Percentiles rank a stretch among this genome's conserved stretches.
phyloP scores from a whole-genome alignment of 2,888 invertebrate species.

The Netelia virgata region DNA sequence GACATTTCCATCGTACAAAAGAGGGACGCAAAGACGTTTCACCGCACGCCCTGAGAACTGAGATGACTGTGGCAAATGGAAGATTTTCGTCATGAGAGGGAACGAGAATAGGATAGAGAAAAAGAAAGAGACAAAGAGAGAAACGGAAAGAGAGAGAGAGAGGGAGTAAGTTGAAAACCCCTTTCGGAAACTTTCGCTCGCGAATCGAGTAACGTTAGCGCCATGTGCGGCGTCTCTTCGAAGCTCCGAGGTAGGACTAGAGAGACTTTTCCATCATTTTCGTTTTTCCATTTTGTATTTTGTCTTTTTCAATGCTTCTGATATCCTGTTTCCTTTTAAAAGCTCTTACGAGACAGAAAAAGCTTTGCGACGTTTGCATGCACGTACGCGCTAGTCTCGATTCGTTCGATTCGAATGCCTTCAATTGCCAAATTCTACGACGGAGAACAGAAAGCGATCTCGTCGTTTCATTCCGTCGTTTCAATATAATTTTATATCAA shows the following conservation, averaged over 20 bases:
- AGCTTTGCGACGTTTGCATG: background rate
- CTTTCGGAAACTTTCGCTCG: slow-evolving; percentile 45
- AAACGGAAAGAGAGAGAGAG: background rate
- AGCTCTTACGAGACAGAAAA: background rate
- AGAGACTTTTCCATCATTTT: background rate
- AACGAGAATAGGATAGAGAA: background rate
- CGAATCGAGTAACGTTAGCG: background rate
- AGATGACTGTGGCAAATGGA: slow-evolving; percentile 37
- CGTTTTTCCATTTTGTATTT: background rate
- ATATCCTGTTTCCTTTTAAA: background rate
- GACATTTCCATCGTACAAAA: slow-evolving; percentile 36
- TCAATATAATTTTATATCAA: background rate
- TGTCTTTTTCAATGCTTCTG: background rate
- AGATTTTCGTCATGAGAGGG: slow-evolving; percentile 44
- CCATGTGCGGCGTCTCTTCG: background rate
- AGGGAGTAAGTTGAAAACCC: slow-evolving; percentile 11
- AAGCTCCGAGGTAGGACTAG: background rate
- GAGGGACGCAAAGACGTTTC: slow-evolving; percentile 31
- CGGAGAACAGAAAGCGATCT: background rate
- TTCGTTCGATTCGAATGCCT: background rate
- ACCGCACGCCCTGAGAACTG: slow-evolving; percentile 9
- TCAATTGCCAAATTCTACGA: background rate
- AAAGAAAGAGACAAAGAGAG: background rate
- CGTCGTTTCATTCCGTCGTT: background rate
- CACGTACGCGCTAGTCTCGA: background rate